These are phyloP conservation scores for Tiliacea citrago DNA, from an alignment of 2,888 invertebrate species.

Conservation along the genomic window DNA sequence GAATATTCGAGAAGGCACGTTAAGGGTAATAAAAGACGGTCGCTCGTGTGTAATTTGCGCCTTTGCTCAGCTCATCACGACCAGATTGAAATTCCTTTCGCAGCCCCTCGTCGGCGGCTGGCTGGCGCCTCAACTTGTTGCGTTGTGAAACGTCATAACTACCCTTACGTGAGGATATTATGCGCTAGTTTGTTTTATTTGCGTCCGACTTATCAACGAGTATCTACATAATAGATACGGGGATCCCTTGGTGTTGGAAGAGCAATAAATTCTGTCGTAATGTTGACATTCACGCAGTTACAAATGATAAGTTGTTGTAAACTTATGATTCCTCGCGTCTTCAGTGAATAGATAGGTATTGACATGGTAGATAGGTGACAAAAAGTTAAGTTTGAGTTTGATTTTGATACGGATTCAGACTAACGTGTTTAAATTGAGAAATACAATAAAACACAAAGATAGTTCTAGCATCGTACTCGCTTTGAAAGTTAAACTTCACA, in stretches of 20 bases:
- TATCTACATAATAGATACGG: slow-evolving; percentile 46
- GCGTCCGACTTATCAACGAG: slow-evolving; percentile 68
- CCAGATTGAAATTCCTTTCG: slow-evolving; percentile 89
- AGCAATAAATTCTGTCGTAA: slow-evolving; percentile 44
- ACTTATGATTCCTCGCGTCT: slow-evolving; percentile 11
- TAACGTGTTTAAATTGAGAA: slow-evolving; percentile 17
- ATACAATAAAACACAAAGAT: slow-evolving; percentile 1
- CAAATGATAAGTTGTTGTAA: slow-evolving; percentile 22
- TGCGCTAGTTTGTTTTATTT: slow-evolving; percentile 79
- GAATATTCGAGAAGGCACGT: slow-evolving; percentile 66
- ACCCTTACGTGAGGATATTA: slow-evolving; percentile 83
- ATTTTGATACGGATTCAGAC: background rate
- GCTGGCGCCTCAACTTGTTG: slow-evolving; percentile 87
- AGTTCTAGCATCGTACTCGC: slow-evolving; percentile 12
- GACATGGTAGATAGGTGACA: too few relatives aligned
- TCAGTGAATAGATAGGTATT: background rate
- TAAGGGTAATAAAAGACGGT: slow-evolving; percentile 75
- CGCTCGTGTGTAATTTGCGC: slow-evolving; percentile 85
- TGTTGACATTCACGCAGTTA: slow-evolving; percentile 22
- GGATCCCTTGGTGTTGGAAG: slow-evolving; percentile 19
- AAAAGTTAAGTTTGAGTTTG: background rate
- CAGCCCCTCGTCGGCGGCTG: slow-evolving; percentile 80
- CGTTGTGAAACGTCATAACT: slow-evolving; percentile 86
- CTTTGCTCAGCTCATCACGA: slow-evolving; percentile 84
- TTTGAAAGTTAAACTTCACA: slow-evolving; percentile 40